Evolutionary conservation across 2,113 vertebrate species (phyloP).

Genomic region (Semnornis frantzii): DNA sequence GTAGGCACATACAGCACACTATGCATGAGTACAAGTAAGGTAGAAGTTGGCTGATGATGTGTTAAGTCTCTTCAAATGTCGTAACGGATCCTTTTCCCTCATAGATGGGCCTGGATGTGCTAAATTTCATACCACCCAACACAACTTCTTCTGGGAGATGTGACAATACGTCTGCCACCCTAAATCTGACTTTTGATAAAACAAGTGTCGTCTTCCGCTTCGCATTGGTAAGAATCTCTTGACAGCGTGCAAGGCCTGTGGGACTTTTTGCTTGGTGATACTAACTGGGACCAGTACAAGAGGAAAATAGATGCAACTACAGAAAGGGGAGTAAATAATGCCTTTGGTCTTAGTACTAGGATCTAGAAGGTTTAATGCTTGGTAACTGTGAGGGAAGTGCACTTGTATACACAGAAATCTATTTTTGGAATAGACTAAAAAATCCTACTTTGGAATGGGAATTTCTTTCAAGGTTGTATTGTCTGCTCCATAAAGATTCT

Average conservation of each 20-base stretch:
- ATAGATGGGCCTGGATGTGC: constrained; percentile 71
- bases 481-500: neutral
- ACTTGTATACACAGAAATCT: neutral
- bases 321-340: neutral
- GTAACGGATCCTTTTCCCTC: neutral
- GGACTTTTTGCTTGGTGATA: neutral
- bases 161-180: constrained; percentile 38
- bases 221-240: constrained; percentile 75
- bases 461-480: neutral
- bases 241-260: rapidly evolving
- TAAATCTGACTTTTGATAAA: constrained; percentile 71
- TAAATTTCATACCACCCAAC: constrained; percentile 80
- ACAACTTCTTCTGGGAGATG: constrained; percentile 77
- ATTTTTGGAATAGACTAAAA: neutral
- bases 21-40: neutral
- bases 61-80: neutral
- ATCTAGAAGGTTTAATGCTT: neutral
- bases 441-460: neutral
- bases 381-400: neutral
- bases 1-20: neutral
- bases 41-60: rapidly evolving
- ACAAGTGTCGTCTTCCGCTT: constrained; percentile 73
- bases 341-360: neutral
- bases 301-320: neutral
- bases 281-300: neutral